Percentiles rank a stretch among this genome's conserved stretches.
Evolutionary conservation across 2,888 invertebrate species (phyloP).

Genomic region (Xylota segnis): DNA sequence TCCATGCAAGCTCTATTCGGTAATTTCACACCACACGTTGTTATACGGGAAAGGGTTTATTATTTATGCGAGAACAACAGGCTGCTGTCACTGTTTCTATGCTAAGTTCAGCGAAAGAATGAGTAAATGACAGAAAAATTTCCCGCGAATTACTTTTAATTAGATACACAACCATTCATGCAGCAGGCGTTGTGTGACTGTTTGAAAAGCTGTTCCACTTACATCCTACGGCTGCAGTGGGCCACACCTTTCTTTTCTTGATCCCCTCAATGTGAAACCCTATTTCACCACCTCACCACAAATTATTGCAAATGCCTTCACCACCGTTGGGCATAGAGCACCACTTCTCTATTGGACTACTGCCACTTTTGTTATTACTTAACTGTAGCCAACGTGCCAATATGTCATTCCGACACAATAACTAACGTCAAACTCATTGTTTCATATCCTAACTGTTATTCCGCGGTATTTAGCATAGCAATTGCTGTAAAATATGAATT

Average conservation of each 20-base stretch:
- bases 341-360: background rate
- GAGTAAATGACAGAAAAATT: conserved; percentile 47
- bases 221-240: conserved; percentile 18
- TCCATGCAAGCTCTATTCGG: conserved; percentile 23
- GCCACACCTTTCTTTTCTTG: conserved; percentile 68
- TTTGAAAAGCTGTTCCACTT: conserved; percentile 63
- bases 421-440: conserved; percentile 69
- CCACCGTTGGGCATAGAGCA: conserved; percentile 40
- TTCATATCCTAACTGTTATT: conserved; percentile 59
- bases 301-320: conserved; percentile 44
- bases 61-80: conserved; percentile 43
- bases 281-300: conserved; percentile 43
- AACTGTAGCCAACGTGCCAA: conserved; percentile 50
- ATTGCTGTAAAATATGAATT: conserved; percentile 67
- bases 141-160: conserved; percentile 59
- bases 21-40: conserved; percentile 6
- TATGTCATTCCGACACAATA: conserved; percentile 67
- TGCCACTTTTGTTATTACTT: conserved; percentile 56
- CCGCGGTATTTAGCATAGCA: conserved; percentile 43
- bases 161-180: conserved; percentile 44
- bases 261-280: conserved; percentile 17
- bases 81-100: conserved; percentile 23
- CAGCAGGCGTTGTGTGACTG: conserved; percentile 33
- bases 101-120: conserved; percentile 38
- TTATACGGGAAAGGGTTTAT: conserved; percentile 49